Conservation (phyloP, 2,888 invertebrate species). For the Mystacides longicornis region DNA sequence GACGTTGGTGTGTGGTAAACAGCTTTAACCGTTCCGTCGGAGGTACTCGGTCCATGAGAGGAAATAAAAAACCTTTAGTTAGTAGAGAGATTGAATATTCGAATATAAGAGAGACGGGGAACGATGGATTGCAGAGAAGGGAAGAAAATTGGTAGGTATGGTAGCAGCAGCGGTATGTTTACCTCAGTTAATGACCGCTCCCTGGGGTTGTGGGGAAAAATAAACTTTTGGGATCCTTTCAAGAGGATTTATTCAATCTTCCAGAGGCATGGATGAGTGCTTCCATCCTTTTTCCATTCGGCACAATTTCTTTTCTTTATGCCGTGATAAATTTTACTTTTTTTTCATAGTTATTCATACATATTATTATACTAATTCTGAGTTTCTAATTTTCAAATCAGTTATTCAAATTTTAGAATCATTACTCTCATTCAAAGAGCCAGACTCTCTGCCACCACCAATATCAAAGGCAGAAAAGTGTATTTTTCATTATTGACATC, state of each 20-base stretch:
- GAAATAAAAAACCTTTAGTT: neutral
- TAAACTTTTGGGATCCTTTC: slow-evolving; percentile 16
- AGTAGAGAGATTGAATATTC: neutral
- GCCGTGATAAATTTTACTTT: neutral
- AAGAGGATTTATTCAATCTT: slow-evolving; percentile 23
- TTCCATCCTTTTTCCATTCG: slow-evolving; percentile 11
- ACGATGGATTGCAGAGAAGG: neutral
- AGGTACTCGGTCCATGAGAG: too few species aligned
- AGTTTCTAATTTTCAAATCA: too few species aligned
- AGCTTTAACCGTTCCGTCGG: too few species aligned
- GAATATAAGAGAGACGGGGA: neutral
- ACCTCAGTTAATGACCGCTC: slow-evolving; percentile 21
- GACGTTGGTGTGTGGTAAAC: too few species aligned
- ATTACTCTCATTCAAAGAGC: too few species aligned
- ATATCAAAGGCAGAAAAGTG: too few species aligned
- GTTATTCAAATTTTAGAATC: too few species aligned
- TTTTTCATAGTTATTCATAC: neutral
- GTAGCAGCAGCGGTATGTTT: slow-evolving; percentile 12
- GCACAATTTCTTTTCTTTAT: slow-evolving; percentile 1
- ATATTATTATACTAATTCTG: too few species aligned
- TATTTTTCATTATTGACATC: too few species aligned
- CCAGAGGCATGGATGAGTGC: slow-evolving; percentile 17
- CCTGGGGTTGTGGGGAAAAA: slow-evolving; percentile 16
- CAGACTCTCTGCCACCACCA: too few species aligned
- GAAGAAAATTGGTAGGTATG: slow-evolving; percentile 2